Conservation (phyloP, 2,113 vertebrate genomes). For the Serinus canaria region DNA sequence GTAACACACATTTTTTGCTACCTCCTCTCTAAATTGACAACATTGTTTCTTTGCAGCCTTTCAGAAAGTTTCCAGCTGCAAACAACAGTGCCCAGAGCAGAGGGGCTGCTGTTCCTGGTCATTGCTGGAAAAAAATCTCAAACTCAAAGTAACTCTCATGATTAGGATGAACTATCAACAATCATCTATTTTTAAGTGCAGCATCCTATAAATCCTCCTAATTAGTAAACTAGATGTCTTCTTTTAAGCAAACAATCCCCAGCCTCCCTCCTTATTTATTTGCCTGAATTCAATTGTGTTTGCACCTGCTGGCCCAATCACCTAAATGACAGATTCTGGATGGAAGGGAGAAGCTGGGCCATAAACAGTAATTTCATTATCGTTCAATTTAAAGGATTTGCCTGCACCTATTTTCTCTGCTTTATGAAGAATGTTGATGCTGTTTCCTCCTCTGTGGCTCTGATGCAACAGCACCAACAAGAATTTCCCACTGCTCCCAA, state of each 20-base stretch:
- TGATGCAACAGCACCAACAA: neutral
- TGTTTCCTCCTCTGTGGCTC: neutral
- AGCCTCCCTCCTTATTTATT: constrained; percentile 52
- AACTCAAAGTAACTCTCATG: neutral
- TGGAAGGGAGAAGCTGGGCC: constrained; percentile 46
- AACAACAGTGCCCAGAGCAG: neutral
- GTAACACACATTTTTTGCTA: neutral
- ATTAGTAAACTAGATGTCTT: constrained; percentile 48
- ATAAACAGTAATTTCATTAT: constrained; percentile 55
- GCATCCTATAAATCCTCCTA: constrained; percentile 56
- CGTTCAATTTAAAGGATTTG: constrained; percentile 41
- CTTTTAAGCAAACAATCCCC: constrained; percentile 56
- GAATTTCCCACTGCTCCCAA: neutral
- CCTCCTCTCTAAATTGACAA: neutral
- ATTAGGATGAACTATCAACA: constrained; percentile 36
- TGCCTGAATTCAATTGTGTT: constrained; percentile 51
- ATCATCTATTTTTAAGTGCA: constrained; percentile 44
- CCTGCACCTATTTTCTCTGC: constrained; percentile 25
- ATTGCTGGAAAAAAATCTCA: neutral
- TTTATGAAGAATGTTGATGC: neutral
- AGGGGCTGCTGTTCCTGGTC: neutral
- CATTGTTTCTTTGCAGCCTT: neutral
- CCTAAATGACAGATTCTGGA: constrained; percentile 62
- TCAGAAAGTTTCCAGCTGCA: neutral
- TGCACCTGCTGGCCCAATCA: constrained; percentile 61